Conservation (phyloP, 2,888 invertebrate species). For the Mellilla xanthometata region DNA sequence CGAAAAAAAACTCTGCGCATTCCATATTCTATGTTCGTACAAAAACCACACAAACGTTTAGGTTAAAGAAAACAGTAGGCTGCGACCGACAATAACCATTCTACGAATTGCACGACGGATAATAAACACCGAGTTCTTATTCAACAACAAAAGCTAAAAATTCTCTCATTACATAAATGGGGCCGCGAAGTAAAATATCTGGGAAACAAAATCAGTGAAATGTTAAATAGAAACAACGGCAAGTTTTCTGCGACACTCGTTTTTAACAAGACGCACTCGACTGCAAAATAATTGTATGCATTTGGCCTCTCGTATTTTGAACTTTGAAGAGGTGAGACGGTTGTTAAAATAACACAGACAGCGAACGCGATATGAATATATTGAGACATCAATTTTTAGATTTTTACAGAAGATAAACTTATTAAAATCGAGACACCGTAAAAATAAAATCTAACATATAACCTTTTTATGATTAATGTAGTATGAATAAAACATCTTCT, state of each 20-base stretch:
- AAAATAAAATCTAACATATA: too few species aligned
- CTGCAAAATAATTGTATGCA: conserved; percentile 27
- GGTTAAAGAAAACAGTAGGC: conserved; percentile 10
- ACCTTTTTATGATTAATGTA: background rate
- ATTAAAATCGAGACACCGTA: too few species aligned
- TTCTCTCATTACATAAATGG: conserved; percentile 41
- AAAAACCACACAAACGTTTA: conserved; percentile 3
- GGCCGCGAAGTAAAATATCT: conserved; percentile 30
- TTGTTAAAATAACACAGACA: background rate
- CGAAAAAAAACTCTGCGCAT: background rate
- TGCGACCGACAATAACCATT: conserved; percentile 21
- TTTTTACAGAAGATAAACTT: too few species aligned
- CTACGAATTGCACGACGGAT: conserved; percentile 12
- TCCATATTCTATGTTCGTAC: background rate
- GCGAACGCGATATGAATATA: too few species aligned
- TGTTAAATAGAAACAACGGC: conserved; percentile 30
- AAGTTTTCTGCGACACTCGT: conserved; percentile 35
- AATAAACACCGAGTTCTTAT: conserved; percentile 23
- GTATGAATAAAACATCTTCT: conserved; percentile 1
- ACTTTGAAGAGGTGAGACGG: background rate
- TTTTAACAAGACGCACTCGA: conserved; percentile 35
- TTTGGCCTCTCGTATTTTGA: conserved; percentile 1
- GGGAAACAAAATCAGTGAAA: conserved; percentile 22
- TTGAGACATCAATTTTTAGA: too few species aligned
- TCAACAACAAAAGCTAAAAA: conserved; percentile 37